Evolutionary conservation across 2,888 invertebrate species (phyloP).

Genomic region (Notodonta dromedarius): DNA sequence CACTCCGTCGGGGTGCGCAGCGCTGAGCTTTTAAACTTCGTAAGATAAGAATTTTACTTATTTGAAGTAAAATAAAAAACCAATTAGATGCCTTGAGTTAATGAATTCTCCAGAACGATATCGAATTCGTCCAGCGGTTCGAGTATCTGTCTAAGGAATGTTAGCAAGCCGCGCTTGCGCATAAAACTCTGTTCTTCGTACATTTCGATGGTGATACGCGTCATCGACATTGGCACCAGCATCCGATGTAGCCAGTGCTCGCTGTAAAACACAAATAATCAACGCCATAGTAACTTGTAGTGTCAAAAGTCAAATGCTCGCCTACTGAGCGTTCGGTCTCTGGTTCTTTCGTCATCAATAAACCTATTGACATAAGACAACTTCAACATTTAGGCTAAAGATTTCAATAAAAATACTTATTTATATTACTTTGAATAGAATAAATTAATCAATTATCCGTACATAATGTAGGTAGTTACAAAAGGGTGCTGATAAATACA

Average conservation of each 20-base stretch:
- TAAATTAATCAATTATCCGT: too few relatives aligned
- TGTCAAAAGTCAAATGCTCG: too few relatives aligned
- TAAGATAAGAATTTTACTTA: slow-evolving; percentile 3
- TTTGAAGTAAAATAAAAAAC: slow-evolving; percentile 9
- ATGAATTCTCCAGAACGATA: slow-evolving; percentile 93
- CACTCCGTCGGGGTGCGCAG: too few relatives aligned
- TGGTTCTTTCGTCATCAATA: too few relatives aligned
- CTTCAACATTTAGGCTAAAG: too few relatives aligned
- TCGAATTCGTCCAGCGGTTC: slow-evolving; percentile 95
- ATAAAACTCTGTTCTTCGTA: slow-evolving; percentile 98
- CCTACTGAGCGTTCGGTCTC: too few relatives aligned
- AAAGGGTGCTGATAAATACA: too few relatives aligned
- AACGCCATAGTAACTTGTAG: too few relatives aligned
- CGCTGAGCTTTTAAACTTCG: background rate
- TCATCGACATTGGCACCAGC: slow-evolving; percentile 95
- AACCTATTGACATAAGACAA: too few relatives aligned
- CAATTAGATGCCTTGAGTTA: slow-evolving; percentile 85
- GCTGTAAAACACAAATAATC: slow-evolving; percentile 72
- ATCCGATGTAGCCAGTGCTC: slow-evolving; percentile 96
- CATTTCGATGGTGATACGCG: slow-evolving; percentile 95
- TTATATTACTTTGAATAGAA: too few relatives aligned
- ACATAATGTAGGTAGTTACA: too few relatives aligned
- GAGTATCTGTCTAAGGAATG: slow-evolving; percentile 95
- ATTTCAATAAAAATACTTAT: too few relatives aligned
- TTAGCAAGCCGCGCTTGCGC: slow-evolving; percentile 92